Conservation (phyloP, 2,797 vertebrate species). For the Percopsis omiscomaycus region DNA sequence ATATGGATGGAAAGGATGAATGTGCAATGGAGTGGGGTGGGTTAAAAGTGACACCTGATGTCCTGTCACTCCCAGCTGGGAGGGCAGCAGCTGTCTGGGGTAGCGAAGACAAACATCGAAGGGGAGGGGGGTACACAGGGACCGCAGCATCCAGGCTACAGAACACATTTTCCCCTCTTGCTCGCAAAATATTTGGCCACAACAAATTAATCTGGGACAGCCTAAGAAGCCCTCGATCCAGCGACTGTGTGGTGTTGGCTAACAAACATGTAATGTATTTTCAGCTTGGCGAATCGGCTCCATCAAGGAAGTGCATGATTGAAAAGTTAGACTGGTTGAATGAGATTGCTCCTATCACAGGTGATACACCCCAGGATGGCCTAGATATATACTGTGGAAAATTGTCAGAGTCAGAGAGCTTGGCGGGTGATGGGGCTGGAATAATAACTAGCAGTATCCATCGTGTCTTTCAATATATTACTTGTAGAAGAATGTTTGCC, state of each 20-base stretch:
- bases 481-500: conserved; percentile 22
- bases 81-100: conserved; percentile 64
- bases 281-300: conserved; percentile 39
- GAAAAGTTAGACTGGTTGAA: conserved; percentile 57
- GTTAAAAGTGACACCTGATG: conserved; percentile 54
- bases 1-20: conserved; percentile 26
- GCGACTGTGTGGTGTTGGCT: conserved; percentile 48
- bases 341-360: conserved; percentile 57
- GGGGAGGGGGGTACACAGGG: conserved; percentile 34
- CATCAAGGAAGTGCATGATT: conserved; percentile 54
- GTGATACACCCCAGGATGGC: conserved; percentile 54
- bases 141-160: conserved; percentile 50
- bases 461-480: conserved; percentile 14
- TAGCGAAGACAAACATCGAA: conserved; percentile 51
- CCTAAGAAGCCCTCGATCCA: conserved; percentile 43
- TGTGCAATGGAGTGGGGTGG: conserved; percentile 42
- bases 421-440: conserved; percentile 35
- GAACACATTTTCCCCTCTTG: conserved; percentile 29
- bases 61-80: conserved; percentile 58
- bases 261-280: conserved; percentile 56
- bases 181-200: conserved; percentile 53
- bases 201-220: conserved; percentile 66
- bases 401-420: conserved; percentile 8
- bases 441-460: conserved; percentile 35
- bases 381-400: conserved; percentile 57